Conservation (phyloP, 2,888 invertebrate genomes). For the Athalia cordata region DNA sequence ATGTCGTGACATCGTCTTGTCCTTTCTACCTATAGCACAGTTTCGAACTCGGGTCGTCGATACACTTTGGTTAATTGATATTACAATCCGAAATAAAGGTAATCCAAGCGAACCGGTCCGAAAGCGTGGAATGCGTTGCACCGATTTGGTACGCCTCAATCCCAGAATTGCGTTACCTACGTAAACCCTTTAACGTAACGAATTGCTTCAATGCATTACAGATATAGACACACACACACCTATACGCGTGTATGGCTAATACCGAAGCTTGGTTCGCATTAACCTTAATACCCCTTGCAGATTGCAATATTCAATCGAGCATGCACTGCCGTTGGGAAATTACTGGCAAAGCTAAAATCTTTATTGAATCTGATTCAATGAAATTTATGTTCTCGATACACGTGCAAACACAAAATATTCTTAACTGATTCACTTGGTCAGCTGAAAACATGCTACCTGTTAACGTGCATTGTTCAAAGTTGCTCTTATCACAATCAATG, state of each 20-base stretch:
- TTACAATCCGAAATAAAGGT: slow-evolving; percentile 23
- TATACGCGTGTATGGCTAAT: neutral
- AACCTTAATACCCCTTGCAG: slow-evolving; percentile 40
- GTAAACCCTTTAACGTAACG: slow-evolving; percentile 38
- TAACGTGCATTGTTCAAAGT: too few relatives aligned
- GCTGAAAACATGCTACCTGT: too few relatives aligned
- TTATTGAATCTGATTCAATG: slow-evolving; percentile 47
- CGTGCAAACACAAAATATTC: neutral
- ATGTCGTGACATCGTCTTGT: neutral
- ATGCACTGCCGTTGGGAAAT: slow-evolving; percentile 56
- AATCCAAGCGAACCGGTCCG: neutral
- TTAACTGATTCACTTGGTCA: neutral
- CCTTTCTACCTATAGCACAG: neutral
- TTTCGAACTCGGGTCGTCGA: slow-evolving; percentile 5
- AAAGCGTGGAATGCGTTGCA: slow-evolving; percentile 18
- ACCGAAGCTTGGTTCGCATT: slow-evolving; percentile 29
- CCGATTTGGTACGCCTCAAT: neutral
- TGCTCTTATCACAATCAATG: too few relatives aligned
- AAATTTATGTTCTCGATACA: neutral
- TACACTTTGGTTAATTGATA: slow-evolving; percentile 38
- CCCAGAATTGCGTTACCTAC: neutral
- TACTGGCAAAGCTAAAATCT: slow-evolving; percentile 57
- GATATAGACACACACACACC: neutral
- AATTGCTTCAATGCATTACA: slow-evolving; percentile 28
- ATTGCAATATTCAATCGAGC: slow-evolving; percentile 42